Evolutionary conservation across 1,140 invertebrate genomes (phyloP).

Genomic region (Muscidifurax raptorellus): DNA sequence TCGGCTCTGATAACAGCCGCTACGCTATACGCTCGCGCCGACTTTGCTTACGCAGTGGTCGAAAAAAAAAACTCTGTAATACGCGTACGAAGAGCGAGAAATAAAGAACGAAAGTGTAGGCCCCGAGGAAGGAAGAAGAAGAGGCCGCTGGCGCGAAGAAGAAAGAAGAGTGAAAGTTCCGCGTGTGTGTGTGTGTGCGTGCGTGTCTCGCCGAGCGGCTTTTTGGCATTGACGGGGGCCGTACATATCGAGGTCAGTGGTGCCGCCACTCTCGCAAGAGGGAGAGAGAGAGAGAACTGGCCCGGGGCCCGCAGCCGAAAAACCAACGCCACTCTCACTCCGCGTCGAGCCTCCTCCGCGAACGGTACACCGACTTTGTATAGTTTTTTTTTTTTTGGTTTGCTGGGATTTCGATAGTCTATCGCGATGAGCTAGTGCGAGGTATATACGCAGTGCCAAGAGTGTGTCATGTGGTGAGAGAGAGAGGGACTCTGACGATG

Average conservation of each 20-base stretch:
- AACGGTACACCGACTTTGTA: conserved; percentile 19
- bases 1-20: neutral
- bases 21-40: neutral
- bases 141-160: neutral
- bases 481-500: neutral
- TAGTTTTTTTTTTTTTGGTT: neutral
- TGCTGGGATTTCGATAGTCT: neutral
- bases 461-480: neutral
- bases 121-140: conserved; percentile 1
- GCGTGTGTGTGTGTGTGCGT: conserved; percentile 48
- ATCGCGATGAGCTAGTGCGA: neutral
- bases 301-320: conserved; percentile 56
- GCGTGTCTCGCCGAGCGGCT: conserved; percentile 57
- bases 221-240: conserved; percentile 71
- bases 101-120: neutral
- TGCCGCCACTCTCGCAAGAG: conserved; percentile 59
- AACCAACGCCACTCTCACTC: conserved; percentile 66
- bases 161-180: conserved; percentile 72
- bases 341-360: conserved; percentile 54
- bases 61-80: no score
- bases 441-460: no score
- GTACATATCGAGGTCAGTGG: conserved; percentile 71
- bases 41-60: neutral
- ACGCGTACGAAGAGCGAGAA: neutral
- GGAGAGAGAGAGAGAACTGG: conserved; percentile 62